These are phyloP conservation scores for Fukomys damarensis DNA, from an alignment of 2,113 vertebrate genomes.

Conservation along the genomic window DNA sequence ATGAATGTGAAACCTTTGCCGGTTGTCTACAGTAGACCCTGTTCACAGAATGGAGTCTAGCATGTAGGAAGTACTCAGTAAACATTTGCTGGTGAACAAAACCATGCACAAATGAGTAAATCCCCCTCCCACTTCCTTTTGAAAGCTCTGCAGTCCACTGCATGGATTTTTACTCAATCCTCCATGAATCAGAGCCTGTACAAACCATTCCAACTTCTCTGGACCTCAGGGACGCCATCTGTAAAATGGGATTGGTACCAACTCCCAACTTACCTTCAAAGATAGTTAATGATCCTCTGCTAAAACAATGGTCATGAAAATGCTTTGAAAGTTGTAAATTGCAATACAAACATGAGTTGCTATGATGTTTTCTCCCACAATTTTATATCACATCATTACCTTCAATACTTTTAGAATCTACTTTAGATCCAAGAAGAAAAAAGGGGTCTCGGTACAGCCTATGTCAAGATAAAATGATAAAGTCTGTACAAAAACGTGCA, in stretches of 20 bases:
- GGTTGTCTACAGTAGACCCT: neutral
- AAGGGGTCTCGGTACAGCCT: neutral
- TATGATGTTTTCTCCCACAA: neutral
- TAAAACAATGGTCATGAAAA: conserved; percentile 13
- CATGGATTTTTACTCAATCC: neutral
- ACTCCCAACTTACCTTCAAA: conserved; percentile 46
- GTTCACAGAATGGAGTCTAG: neutral
- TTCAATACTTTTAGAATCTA: conserved; percentile 39
- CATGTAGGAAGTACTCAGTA: neutral
- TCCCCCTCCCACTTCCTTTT: neutral
- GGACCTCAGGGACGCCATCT: neutral
- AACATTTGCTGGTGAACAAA: neutral
- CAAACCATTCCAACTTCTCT: conserved; percentile 25
- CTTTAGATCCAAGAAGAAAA: conserved; percentile 47
- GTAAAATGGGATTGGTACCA: neutral
- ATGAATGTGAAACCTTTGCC: neutral
- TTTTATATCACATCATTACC: neutral
- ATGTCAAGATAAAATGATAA: neutral
- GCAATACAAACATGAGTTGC: neutral
- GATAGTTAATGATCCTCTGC: neutral
- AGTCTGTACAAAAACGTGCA: neutral
- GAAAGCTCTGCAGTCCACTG: neutral
- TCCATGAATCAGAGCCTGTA: neutral
- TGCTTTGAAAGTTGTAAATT: neutral
- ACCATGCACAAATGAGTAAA: neutral